phyloP scores from a whole-genome alignment of 1,140 invertebrate genomes.

The Apis mellifera region DNA sequence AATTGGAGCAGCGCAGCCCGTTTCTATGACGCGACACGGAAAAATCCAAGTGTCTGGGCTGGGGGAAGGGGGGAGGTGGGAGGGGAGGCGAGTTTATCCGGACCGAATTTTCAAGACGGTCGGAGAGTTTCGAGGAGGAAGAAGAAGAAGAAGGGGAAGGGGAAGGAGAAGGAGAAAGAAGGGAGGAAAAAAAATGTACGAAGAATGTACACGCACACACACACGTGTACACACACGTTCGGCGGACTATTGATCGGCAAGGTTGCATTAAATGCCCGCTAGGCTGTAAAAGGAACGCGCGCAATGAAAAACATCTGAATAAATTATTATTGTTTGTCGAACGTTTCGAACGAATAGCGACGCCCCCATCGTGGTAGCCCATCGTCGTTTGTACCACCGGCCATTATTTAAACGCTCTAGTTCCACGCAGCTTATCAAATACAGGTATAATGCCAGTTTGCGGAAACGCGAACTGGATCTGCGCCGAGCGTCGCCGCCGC shows the following conservation, averaged over 20 bases:
- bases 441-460: conserved; percentile 71
- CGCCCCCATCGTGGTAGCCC: conserved; percentile 59
- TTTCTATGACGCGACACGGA: too few relatives aligned
- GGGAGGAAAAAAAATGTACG: background rate
- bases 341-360: conserved; percentile 69
- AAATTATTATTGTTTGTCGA: conserved; percentile 79
- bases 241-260: conserved; percentile 26
- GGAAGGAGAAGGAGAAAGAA: too few relatives aligned
- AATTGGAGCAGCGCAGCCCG: too few relatives aligned
- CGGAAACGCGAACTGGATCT: conserved; percentile 69
- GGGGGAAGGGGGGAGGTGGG: too few relatives aligned
- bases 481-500: conserved; percentile 42
- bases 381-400: conserved; percentile 48
- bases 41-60: too few relatives aligned
- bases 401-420: conserved; percentile 74
- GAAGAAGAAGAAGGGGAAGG: background rate
- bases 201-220: background rate
- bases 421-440: conserved; percentile 75
- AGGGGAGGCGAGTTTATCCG: too few relatives aligned
- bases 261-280: conserved; percentile 54
- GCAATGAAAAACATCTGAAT: conserved; percentile 77
- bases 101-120: too few relatives aligned
- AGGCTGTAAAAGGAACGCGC: conserved; percentile 48
- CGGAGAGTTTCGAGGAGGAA: too few relatives aligned
- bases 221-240: background rate